A percentile compares a stretch with the other conserved stretches of the same genome.
phyloP scores from a whole-genome alignment of 2,797 vertebrate genomes.

The Leucoraja ocellata region DNA sequence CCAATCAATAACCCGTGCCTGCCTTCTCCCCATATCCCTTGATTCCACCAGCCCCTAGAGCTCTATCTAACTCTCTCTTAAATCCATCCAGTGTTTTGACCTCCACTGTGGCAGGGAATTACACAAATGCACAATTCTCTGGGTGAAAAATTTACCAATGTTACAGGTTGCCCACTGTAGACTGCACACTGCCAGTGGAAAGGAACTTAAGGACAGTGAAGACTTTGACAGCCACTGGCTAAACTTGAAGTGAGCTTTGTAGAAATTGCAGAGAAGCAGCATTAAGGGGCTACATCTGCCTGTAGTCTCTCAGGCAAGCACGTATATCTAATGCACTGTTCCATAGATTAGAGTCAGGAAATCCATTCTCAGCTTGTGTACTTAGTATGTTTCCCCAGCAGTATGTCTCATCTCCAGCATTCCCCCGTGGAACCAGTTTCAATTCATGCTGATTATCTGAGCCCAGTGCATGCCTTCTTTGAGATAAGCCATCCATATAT shows the following conservation, averaged over 20 bases:
- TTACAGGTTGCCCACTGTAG: no score
- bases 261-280: background rate
- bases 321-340: background rate
- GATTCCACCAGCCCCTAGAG: no score
- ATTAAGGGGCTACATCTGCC: background rate
- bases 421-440: background rate
- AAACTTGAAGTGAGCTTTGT: background rate
- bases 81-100: no score
- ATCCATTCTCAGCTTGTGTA: background rate
- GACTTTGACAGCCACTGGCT: background rate
- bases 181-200: background rate
- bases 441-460: background rate
- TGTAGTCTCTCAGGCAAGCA: background rate
- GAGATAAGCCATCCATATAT: background rate
- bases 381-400: background rate
- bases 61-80: no score
- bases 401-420: background rate
- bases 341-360: background rate
- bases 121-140: no score
- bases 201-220: background rate
- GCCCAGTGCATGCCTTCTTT: background rate
- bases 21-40: no score
- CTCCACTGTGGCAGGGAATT: no score
- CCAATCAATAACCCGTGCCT: no score
- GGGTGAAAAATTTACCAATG: background rate